Base-by-base conservation (phyloP, 2,888 invertebrate genomes). In the Odontomyia ornata region DNA sequence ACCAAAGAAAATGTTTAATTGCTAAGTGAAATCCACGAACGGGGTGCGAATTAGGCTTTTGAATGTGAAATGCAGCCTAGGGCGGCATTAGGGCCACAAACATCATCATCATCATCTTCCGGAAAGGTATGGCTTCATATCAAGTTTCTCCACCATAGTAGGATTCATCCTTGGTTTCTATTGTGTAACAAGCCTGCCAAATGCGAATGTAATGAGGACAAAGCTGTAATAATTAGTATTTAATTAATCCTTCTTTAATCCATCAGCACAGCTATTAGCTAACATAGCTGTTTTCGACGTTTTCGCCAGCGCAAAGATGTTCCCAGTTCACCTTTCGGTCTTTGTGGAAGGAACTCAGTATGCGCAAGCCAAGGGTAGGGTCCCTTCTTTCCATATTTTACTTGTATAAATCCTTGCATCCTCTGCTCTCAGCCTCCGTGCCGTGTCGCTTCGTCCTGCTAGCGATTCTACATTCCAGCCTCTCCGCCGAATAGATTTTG, bases 51-150 rank as follows among this genome's bases (percentile, higher is more conserved):
- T 60, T 75, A 78, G 30, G 76, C 65, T 47, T 75, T 79, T 81
- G 79, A 75, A 80, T 80, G 80, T 81, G 81, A 81, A 78, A 82
- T 82, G 82, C 82, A 82, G 80, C 80, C 81, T 77, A 81, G 81
- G 78, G 79, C 81, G 79, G 81, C 81, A 80, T 80, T 81, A 78
- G 81, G 81, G 79, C 81, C 82, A 78, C 81, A 81, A 81, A 80
- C 81, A 78, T 82, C 81, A 69, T 80, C 81, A 75, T 80, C 81
- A 79, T 80, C 81, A 77, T 81, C 81, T 25, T 80, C 81, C n/a
- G 81, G 81, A 81, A 82, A 81, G 80, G 82, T 80, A 80, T 57
- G 57, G 21, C 27, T 69, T 56, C 28, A 13, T 13, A 11, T 13
- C 25, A 47, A 21, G n/a, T 4, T 52, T 9, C 36, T 9, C 52